phyloP scores from a whole-genome alignment of 2,797 vertebrate species.

The Enteromius unitaeniatus region DNA sequence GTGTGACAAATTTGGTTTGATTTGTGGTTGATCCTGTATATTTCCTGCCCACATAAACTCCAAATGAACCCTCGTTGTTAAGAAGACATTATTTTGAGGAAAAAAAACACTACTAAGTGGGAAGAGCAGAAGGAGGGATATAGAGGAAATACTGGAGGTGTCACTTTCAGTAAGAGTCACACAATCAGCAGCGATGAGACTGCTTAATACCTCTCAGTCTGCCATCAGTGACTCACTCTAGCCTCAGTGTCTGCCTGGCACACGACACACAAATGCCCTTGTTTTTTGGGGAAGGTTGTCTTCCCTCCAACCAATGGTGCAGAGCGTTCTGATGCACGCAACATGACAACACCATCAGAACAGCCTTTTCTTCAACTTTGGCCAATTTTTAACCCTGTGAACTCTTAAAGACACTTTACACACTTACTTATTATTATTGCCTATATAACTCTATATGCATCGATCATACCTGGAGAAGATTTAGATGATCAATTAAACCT shows the following conservation, averaged over 20 bases:
- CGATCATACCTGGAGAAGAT: neutral
- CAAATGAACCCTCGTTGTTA: conserved; percentile 43
- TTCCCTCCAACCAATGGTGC: conserved; percentile 66
- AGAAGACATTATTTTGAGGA: conserved; percentile 43
- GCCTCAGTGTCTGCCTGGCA: conserved; percentile 70
- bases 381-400: neutral
- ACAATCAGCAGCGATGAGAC: conserved; percentile 75
- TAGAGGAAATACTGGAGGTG: conserved; percentile 82
- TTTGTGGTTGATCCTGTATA: neutral
- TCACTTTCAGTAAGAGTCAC: conserved; percentile 82
- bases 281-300: conserved; percentile 77
- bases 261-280: conserved; percentile 76
- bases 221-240: conserved; percentile 75
- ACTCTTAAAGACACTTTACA: neutral
- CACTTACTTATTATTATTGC: neutral
- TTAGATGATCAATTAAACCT: neutral
- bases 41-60: conserved; percentile 31
- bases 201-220: conserved; percentile 77
- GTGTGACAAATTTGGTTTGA: neutral
- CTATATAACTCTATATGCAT: neutral
- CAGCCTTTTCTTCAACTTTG: neutral
- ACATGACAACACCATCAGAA: conserved; percentile 44
- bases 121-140: conserved; percentile 76
- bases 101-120: conserved; percentile 67
- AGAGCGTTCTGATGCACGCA: conserved; percentile 51